These are phyloP conservation scores for Tetranychus piercei DNA, from an alignment of 2,888 invertebrate genomes.

Conservation along the genomic window DNA sequence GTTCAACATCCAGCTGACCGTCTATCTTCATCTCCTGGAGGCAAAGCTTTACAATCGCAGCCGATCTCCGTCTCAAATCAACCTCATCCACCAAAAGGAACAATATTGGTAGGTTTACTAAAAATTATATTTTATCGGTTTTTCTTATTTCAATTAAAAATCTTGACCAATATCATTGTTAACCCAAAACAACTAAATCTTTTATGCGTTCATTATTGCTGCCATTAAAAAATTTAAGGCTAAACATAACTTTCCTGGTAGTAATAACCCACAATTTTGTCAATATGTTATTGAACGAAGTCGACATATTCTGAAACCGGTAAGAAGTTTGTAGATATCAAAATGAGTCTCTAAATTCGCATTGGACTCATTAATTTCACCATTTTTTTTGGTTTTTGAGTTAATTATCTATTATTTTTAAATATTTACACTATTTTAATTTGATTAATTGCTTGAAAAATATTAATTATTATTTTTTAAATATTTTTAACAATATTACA, in stretches of 20 bases:
- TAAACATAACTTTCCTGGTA: slow-evolving; percentile 71
- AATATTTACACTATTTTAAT: not conserved
- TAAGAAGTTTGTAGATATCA: slow-evolving; percentile 38
- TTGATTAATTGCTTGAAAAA: not conserved
- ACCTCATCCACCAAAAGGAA: slow-evolving; percentile 31
- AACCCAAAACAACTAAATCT: not conserved
- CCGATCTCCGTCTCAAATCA: slow-evolving; percentile 23
- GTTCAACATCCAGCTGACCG: slow-evolving; percentile 54
- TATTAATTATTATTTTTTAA: slow-evolving; percentile 18
- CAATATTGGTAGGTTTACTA: slow-evolving; percentile 32
- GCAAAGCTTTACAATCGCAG: slow-evolving; percentile 26
- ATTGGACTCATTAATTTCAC: slow-evolving; percentile 2
- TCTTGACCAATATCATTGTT: not conserved
- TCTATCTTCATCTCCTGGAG: slow-evolving; percentile 28
- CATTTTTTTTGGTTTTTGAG: slow-evolving; percentile 7
- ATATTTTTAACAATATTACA: slow-evolving; percentile 28
- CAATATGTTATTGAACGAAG: slow-evolving; percentile 90
- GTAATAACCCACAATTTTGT: slow-evolving; percentile 83
- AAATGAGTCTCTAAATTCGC: not conserved
- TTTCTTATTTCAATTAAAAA: slow-evolving; percentile 1
- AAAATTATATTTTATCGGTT: not conserved
- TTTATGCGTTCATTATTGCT: not conserved
- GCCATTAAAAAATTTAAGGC: slow-evolving; percentile 14
- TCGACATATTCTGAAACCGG: slow-evolving; percentile 86
- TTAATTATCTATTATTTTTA: not conserved